phyloP scores from a whole-genome alignment of 2,888 invertebrate genomes.

The Hyalella azteca region DNA sequence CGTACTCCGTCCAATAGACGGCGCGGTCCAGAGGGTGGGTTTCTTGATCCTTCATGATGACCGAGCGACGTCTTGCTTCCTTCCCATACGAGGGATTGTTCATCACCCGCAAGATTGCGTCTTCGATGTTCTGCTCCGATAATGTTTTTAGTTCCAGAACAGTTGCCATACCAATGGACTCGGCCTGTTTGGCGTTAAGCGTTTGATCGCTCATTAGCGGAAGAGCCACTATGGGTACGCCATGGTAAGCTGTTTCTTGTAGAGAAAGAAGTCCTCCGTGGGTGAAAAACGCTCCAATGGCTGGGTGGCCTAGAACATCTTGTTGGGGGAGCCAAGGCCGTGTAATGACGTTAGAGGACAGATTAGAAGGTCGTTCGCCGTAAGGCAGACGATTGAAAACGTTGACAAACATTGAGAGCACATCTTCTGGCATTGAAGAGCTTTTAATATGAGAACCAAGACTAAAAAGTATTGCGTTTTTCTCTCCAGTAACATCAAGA shows the following conservation, averaged over 20 bases:
- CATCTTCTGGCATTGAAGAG: slow-evolving; percentile 58
- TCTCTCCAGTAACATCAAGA: slow-evolving; percentile 40
- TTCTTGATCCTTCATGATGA: slow-evolving; percentile 73
- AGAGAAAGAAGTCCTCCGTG: slow-evolving; percentile 77
- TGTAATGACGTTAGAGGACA: slow-evolving; percentile 46
- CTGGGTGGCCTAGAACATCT: slow-evolving; percentile 66
- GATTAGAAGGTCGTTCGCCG: slow-evolving; percentile 32
- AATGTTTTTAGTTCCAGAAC: slow-evolving; percentile 46
- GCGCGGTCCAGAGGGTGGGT: slow-evolving; percentile 66
- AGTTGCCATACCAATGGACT: slow-evolving; percentile 64
- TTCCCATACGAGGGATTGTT: slow-evolving; percentile 44
- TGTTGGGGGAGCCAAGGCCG: slow-evolving; percentile 50
- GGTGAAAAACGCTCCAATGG: slow-evolving; percentile 73
- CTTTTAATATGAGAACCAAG: slow-evolving; percentile 59
- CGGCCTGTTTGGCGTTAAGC: slow-evolving; percentile 66
- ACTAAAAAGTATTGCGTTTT: slow-evolving; percentile 49
- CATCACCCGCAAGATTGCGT: slow-evolving; percentile 47
- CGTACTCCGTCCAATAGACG: slow-evolving; percentile 55
- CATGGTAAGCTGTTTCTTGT: slow-evolving; percentile 73
- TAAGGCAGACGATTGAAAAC: slow-evolving; percentile 46
- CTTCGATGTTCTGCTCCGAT: slow-evolving; percentile 43
- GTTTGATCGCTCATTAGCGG: slow-evolving; percentile 76
- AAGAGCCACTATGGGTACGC: slow-evolving; percentile 71
- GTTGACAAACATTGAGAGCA: slow-evolving; percentile 56
- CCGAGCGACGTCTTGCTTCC: slow-evolving; percentile 43